Base-by-base conservation (phyloP, 1,140 invertebrate species). In the Epicauta chinensis region DNA sequence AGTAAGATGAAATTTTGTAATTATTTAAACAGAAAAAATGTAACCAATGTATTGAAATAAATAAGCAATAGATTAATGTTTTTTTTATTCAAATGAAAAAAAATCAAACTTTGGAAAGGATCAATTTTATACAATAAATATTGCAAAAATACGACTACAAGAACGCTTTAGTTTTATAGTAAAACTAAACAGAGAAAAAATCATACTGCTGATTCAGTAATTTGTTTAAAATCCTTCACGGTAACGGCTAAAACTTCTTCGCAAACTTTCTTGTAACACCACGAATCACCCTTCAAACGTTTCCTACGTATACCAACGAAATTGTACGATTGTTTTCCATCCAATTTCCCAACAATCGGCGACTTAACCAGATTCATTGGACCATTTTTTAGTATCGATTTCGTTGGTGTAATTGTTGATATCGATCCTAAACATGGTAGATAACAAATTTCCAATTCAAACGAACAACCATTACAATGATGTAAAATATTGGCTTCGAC, bases 231-330 rank as follows among this genome's bases (percentile, higher is more conserved):
- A 53, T 72, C 70, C n/a, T 71, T 69, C 14, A 72, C 68, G 31
- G 80, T 78, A 47, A 83, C 68, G 34, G 75, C 77, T 17, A 93
- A 73, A 30, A 92, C 80, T 71, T 92, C 7, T 70, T 93, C 89
- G 63, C 87, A 90, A n/a, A 91, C 78, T 51, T 79, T 81, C 67
- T 92, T 92, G 65, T 93, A 93, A 47, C 85, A 81, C 87, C 89
- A 92, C 2, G 83, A 80, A 66, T 92, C 86, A 2, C 90, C 90
- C 66, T 86, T 87, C 1, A 91, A 75, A 47, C 89, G 70, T 64
- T 90, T 91, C 32, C 89, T 75, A 54, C 81, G 74, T 23, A 92
- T 84, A 13, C 86, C 87, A 29, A 89, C 77, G 23, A 79, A 70
- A 52, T 62, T 66, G 16, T 38, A 36, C 1, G 30, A 13, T 14